Conservation (phyloP, 2,888 invertebrate genomes). For the Notocelia uddmanniana region DNA sequence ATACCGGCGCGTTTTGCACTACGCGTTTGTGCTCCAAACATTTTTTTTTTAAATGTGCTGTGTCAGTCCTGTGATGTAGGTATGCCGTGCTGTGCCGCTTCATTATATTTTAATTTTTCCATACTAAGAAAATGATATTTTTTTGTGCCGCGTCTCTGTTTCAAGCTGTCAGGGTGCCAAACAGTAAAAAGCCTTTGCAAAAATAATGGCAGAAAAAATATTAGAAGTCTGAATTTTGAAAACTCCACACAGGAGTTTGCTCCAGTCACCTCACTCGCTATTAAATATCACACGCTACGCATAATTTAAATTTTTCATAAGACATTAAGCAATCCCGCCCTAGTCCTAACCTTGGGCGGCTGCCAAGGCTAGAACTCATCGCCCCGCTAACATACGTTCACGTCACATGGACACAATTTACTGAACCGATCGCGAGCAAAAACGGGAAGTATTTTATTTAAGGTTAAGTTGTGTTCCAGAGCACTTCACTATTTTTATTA, state of each 20-base stretch:
- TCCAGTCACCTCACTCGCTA: neutral
- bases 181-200: too few relatives aligned
- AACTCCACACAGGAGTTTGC: neutral
- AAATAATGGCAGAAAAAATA: too few relatives aligned
- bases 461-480: neutral
- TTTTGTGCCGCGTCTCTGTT: too few relatives aligned
- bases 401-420: slow-evolving; percentile 31
- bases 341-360: slow-evolving; percentile 39
- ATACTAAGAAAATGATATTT: too few relatives aligned
- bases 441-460: slow-evolving; percentile 6
- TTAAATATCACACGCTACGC: slow-evolving; percentile 24
- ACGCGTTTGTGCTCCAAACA: too few relatives aligned
- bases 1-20: too few relatives aligned
- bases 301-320: slow-evolving; percentile 43
- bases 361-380: slow-evolving; percentile 33
- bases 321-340: slow-evolving; percentile 44
- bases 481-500: neutral
- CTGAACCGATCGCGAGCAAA: slow-evolving; percentile 15
- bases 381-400: slow-evolving; percentile 33
- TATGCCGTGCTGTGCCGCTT: too few relatives aligned
- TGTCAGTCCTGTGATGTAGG: too few relatives aligned
- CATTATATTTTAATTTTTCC: too few relatives aligned
- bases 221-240: too few relatives aligned
- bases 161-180: too few relatives aligned
- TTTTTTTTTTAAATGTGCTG: too few relatives aligned